Conservation (phyloP, 2,797 vertebrate genomes). For the Apogon hyalosoma region DNA sequence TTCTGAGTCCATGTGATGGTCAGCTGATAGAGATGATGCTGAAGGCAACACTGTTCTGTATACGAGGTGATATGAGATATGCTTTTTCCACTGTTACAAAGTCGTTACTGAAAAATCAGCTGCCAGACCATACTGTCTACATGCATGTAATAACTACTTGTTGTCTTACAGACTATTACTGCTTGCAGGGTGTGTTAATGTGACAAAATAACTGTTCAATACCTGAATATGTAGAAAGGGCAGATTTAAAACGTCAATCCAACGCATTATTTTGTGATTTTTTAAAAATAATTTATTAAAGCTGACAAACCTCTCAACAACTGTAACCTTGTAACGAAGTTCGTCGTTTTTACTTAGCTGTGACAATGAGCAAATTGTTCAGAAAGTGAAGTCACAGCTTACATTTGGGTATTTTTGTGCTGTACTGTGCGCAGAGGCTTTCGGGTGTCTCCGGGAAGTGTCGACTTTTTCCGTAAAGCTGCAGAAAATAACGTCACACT, state of each 20-base stretch:
- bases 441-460: slow-evolving; percentile 21
- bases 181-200: background rate
- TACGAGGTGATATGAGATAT: background rate
- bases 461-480: slow-evolving; percentile 61
- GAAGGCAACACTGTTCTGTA: background rate
- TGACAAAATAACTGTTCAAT: background rate
- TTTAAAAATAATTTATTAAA: no score
- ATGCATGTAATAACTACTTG: background rate
- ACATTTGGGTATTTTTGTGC: background rate
- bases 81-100: background rate
- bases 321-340: no score
- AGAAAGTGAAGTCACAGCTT: no score
- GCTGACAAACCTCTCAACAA: no score
- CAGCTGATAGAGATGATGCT: slow-evolving; percentile 34
- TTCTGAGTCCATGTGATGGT: slow-evolving; percentile 17
- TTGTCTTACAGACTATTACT: background rate
- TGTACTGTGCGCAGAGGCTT: background rate
- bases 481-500: slow-evolving; percentile 67
- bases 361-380: no score
- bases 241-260: background rate
- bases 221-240: background rate
- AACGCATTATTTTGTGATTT: background rate
- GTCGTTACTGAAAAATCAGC: no score
- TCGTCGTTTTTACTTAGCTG: no score
- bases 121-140: no score